These are phyloP conservation scores for Xiphophorus birchmanni DNA, from an alignment of 2,797 vertebrate genomes.

Conservation along the genomic window DNA sequence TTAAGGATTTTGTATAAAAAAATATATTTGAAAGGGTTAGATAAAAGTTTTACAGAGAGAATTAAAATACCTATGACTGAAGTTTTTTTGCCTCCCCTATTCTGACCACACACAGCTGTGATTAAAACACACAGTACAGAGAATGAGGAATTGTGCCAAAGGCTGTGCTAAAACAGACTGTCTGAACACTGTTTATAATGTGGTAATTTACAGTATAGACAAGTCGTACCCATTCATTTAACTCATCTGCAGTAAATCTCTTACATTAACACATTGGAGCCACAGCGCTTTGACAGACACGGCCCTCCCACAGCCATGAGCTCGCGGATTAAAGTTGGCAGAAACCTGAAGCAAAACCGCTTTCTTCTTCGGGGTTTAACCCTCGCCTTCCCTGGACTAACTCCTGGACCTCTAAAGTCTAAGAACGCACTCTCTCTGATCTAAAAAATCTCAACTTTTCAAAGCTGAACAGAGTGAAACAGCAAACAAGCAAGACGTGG, in stretches of 20 bases:
- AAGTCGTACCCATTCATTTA: slow-evolving; percentile 44
- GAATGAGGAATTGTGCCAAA: slow-evolving; percentile 12
- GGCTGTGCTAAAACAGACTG: slow-evolving; percentile 29
- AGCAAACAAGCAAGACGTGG: slow-evolving; percentile 15
- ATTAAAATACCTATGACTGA: background rate
- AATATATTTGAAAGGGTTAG: background rate
- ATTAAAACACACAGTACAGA: background rate
- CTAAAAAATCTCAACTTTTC: slow-evolving; percentile 16
- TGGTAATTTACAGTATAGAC: slow-evolving; percentile 24
- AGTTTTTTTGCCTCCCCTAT: background rate
- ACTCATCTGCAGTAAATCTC: slow-evolving; percentile 55
- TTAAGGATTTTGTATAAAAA: background rate
- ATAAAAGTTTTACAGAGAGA: background rate
- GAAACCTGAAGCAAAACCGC: slow-evolving; percentile 51
- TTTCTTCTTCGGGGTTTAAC: slow-evolving; percentile 42
- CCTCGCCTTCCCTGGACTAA: slow-evolving; percentile 26
- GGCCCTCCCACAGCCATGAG: slow-evolving; percentile 65
- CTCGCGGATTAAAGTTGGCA: slow-evolving; percentile 64
- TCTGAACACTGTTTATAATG: slow-evolving; percentile 41
- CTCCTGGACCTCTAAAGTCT: slow-evolving; percentile 30
- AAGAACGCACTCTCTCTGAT: background rate
- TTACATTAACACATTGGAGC: slow-evolving; percentile 66
- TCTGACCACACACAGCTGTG: background rate
- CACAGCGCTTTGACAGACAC: slow-evolving; percentile 59
- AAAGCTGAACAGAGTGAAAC: slow-evolving; percentile 13